Conservation (phyloP, 2,797 vertebrate genomes). For the Gouania willdenowi region DNA sequence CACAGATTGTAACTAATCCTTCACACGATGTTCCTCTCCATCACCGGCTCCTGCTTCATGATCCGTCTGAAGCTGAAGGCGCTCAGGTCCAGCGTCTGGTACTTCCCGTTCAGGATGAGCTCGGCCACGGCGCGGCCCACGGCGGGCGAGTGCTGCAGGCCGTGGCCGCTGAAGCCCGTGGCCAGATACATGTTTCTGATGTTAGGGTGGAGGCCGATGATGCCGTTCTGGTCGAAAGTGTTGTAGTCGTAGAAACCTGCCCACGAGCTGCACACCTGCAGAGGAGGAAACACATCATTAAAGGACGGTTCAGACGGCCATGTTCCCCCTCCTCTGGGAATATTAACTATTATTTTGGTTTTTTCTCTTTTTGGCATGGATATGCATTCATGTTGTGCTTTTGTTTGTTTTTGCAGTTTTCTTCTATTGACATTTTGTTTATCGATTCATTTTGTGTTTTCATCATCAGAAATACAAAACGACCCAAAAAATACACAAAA, state of each 20-base stretch:
- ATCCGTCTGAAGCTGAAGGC: conserved; percentile 76
- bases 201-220: conserved; percentile 81
- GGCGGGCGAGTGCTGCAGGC: conserved; percentile 86
- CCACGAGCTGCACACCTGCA: conserved; percentile 82
- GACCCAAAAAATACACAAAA: too few relatives aligned
- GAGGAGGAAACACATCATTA: background rate
- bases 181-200: conserved; percentile 85
- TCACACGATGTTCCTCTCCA: conserved; percentile 80
- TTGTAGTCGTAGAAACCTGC: conserved; percentile 93
- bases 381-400: too few relatives aligned
- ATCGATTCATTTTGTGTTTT: too few relatives aligned
- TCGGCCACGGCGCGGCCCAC: conserved; percentile 83
- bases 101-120: conserved; percentile 76
- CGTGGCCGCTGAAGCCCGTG: conserved; percentile 88
- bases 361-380: too few relatives aligned
- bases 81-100: conserved; percentile 73
- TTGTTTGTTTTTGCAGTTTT: too few relatives aligned
- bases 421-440: too few relatives aligned
- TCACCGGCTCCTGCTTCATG: conserved; percentile 58
- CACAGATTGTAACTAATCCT: too few relatives aligned
- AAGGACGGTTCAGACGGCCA: too few relatives aligned
- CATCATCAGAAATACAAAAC: too few relatives aligned
- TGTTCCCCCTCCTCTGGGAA: too few relatives aligned
- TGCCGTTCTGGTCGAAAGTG: conserved; percentile 86
- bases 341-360: too few relatives aligned